Evolutionary conservation across 2,797 vertebrate species (phyloP).

Genomic region (Knipowitschia caucasica): DNA sequence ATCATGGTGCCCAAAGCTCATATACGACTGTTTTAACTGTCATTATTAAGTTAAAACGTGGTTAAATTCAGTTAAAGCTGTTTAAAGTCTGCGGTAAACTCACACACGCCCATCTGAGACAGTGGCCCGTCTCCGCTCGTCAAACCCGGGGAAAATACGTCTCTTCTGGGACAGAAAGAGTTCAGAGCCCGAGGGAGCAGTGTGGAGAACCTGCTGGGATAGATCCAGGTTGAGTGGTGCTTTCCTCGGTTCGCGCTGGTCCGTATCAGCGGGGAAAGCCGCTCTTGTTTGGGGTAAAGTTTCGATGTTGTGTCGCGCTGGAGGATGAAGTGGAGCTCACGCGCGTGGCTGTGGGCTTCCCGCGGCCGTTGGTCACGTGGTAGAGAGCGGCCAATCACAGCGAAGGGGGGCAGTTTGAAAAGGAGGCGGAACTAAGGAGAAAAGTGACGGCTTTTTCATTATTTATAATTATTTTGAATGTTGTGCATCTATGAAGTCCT

Average conservation of each 20-base stretch:
- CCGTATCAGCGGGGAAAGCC: constrained; percentile 15
- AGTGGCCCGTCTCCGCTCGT: constrained; percentile 11
- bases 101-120: constrained; percentile 51
- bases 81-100: no score
- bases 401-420: constrained; percentile 71
- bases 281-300: constrained; percentile 25
- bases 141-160: not conserved
- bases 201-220: no score
- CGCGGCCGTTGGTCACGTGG: constrained; percentile 95
- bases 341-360: constrained; percentile 81
- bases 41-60: not conserved
- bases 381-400: constrained; percentile 67
- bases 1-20: no score
- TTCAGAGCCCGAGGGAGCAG: no score
- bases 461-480: no score
- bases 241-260: no score
- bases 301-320: constrained; percentile 70
- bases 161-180: not conserved
- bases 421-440: constrained; percentile 61
- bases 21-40: no score
- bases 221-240: no score
- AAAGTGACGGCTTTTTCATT: no score
- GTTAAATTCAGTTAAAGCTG: no score
- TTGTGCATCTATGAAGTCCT: no score
- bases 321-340: constrained; percentile 55